Evolutionary conservation across 2,113 vertebrate species (phyloP), one percentile per base, ranked within the genome.

Genomic region (Herpetotheres cachinnans): DNA sequence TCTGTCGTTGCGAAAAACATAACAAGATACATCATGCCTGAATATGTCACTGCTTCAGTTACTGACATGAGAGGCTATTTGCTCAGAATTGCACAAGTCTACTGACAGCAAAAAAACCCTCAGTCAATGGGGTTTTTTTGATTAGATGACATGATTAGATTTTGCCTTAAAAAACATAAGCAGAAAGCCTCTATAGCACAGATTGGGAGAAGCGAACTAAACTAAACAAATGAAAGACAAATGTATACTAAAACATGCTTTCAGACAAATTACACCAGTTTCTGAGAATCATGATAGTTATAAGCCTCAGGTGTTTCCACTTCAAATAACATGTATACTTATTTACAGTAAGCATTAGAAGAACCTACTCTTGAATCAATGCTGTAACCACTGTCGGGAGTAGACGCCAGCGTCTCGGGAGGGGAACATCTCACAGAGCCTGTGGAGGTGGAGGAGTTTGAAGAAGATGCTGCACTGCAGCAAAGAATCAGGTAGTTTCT

Each of bases 401-500:
- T 99, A 80, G 99, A 99, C 96, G 99, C 99, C 99, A 99, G 99
- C 97, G 99, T 99, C 98, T 99, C 99, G 4, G 99, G 99, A 82
- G 99, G 99, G 96, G 99, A 99, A 94, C 99, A 99, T 97, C 99
- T 98, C 97, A 99, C 99, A 84, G 99, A 99, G 91, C 99, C 99
- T 24, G 99, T 89, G 25, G 99, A 98, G 42, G 99, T 47, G 44
- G 98, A 98, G 29, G 98, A 97, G 3, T 97, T 92, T 3, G 98
- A 58, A 55, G 99, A 98, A 20, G 98, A 98, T 16, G 99, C 99
- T 21, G 99, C 99, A 91, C 99, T 99, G 98, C 99, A 99, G 98
- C 99, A 99, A 56, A 99, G 99, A 70, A 99, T 99, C 97, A 99
- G 98, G 94, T 99, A 99, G 98, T 99, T 99, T 95, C 99, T 99